phyloP scores from a whole-genome alignment of 2,888 invertebrate species.

The Corbicula japonica region DNA sequence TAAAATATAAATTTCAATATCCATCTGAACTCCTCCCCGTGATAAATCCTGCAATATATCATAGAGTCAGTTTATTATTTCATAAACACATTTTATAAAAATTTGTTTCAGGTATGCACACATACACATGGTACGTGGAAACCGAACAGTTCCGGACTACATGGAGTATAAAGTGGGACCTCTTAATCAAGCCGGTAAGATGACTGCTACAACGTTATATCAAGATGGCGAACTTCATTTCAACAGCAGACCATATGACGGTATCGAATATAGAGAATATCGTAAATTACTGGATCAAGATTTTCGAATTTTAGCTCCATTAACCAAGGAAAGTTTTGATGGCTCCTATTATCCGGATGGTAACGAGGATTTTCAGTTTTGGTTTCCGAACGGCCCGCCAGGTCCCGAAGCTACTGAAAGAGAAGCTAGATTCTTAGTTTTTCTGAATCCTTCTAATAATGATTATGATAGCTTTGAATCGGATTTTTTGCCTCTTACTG shows the following conservation, averaged over 20 bases:
- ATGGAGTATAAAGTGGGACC: slow-evolving; percentile 58
- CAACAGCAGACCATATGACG: slow-evolving; percentile 35
- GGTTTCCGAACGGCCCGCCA: slow-evolving; percentile 10
- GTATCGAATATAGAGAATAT: slow-evolving; percentile 28
- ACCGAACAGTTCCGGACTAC: slow-evolving; percentile 24
- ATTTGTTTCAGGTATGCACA: too few relatives aligned
- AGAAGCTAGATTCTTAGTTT: not conserved
- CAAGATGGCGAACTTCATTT: too few relatives aligned
- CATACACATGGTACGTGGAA: slow-evolving; percentile 45
- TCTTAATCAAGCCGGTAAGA: slow-evolving; percentile 3
- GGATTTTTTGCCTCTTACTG: slow-evolving; percentile 60
- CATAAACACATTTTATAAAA: too few relatives aligned
- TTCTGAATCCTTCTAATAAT: slow-evolving; percentile 2
- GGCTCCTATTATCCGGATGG: slow-evolving; percentile 28
- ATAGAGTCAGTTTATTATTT: too few relatives aligned
- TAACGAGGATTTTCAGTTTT: slow-evolving; percentile 19
- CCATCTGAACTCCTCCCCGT: too few relatives aligned
- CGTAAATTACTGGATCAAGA: slow-evolving; percentile 4
- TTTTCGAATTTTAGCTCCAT: slow-evolving; percentile 21
- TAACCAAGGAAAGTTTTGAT: slow-evolving; percentile 56
- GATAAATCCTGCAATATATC: too few relatives aligned
- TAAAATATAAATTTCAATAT: too few relatives aligned
- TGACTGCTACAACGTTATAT: not conserved
- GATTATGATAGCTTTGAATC: slow-evolving; percentile 45
- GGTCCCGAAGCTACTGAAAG: slow-evolving; percentile 4